A percentile compares a stretch with the other conserved stretches of the same genome.
phyloP scores from a whole-genome alignment of 2,113 vertebrate genomes.

The Anthoscopus minutus region DNA sequence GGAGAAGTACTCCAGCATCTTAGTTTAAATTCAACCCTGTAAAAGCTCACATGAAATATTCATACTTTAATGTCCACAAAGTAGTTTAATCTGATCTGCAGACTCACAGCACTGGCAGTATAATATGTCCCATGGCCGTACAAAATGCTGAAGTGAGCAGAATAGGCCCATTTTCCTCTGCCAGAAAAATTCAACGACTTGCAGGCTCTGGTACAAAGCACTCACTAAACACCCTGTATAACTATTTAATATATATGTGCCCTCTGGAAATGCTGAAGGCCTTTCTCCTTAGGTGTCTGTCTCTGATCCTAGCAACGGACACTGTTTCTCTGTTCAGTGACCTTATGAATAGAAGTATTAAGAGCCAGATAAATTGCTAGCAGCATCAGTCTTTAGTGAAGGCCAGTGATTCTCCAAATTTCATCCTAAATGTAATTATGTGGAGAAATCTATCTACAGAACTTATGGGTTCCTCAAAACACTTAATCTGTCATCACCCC shows the following conservation, averaged over 20 bases:
- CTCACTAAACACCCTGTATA: neutral
- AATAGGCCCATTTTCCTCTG: neutral
- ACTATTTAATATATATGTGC: neutral
- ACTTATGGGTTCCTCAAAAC: neutral
- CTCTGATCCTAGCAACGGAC: neutral
- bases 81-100: constrained; percentile 68
- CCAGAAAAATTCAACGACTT: constrained; percentile 27
- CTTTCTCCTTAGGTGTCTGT: neutral
- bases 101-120: constrained; percentile 45
- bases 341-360: neutral
- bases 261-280: constrained; percentile 6
- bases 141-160: constrained; percentile 57
- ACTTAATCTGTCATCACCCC: constrained; percentile 4
- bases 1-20: constrained; percentile 24
- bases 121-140: constrained; percentile 30
- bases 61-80: constrained; percentile 70
- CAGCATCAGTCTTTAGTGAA: neutral
- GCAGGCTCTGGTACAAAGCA: neutral
- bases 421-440: neutral
- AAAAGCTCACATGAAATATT: constrained; percentile 71
- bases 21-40: constrained; percentile 60
- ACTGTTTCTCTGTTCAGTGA: constrained; percentile 1
- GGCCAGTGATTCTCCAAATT: neutral
- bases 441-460: neutral
- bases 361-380: neutral